Conservation (phyloP, 1,140 invertebrate species). For the Eurosta solidaginis region DNA sequence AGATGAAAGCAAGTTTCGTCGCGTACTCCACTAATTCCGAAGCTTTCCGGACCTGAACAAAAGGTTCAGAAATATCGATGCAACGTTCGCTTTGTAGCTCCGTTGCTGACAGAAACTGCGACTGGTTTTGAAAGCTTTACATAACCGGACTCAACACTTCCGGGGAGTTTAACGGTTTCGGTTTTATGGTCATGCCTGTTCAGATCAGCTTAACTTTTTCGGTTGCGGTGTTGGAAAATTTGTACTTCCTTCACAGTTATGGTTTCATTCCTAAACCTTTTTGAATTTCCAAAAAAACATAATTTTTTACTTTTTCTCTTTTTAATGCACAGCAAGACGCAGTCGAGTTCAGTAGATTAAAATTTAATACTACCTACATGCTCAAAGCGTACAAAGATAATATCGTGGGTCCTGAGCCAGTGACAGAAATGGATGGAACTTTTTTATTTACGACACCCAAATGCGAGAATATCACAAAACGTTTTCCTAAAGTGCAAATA, state of each 20-base stretch:
- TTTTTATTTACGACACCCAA: constrained; percentile 53
- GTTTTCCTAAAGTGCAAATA: constrained; percentile 53
- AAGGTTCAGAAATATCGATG: too few species aligned
- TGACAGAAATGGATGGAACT: constrained; percentile 36
- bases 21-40: background rate
- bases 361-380: constrained; percentile 55
- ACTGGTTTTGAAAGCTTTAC: too few species aligned
- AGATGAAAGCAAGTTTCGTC: background rate
- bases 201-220: too few species aligned
- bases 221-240: too few species aligned
- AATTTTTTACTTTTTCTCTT: background rate
- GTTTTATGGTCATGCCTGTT: background rate
- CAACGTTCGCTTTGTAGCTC: too few species aligned
- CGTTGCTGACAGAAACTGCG: too few species aligned
- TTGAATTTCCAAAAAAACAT: too few species aligned
- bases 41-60: background rate
- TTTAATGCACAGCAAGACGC: constrained; percentile 46
- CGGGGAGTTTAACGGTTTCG: background rate
- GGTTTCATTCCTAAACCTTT: too few species aligned
- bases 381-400: constrained; percentile 39
- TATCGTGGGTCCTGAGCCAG: constrained; percentile 7
- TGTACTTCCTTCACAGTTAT: too few species aligned
- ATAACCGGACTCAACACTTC: too few species aligned
- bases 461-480: constrained; percentile 50
- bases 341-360: constrained; percentile 53